Conservation (phyloP, 2,888 invertebrate genomes). For the Nesidiocoris tenuis region DNA sequence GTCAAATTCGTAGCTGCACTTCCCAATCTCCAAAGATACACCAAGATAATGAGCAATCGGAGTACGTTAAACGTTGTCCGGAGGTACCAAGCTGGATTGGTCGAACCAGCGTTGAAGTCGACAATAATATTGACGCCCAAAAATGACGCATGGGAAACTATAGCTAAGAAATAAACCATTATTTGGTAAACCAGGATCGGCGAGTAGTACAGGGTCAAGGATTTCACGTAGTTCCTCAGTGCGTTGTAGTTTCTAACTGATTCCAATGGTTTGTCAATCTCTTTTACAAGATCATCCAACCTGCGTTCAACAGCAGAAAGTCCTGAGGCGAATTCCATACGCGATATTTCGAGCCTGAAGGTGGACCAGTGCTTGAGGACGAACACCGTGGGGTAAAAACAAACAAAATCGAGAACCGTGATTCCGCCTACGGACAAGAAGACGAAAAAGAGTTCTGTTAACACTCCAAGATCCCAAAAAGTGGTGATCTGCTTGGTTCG, state of each 20-base stretch:
- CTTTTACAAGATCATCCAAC: not conserved
- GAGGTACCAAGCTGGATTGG: slow-evolving; percentile 18
- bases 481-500: too few species aligned
- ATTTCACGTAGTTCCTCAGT: not conserved
- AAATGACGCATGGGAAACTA: not conserved
- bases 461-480: too few species aligned
- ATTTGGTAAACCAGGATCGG: not conserved
- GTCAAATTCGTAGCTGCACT: too few species aligned
- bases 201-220: not conserved
- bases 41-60: slow-evolving; percentile 4
- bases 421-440: too few species aligned
- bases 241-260: not conserved
- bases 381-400: not conserved
- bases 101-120: slow-evolving; percentile 4
- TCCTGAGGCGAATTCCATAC: not conserved
- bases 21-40: too few species aligned
- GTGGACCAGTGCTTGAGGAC: not conserved
- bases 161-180: too few species aligned
- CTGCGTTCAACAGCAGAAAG: not conserved
- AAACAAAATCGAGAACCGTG: not conserved
- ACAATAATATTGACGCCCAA: not conserved
- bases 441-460: too few species aligned
- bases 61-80: too few species aligned
- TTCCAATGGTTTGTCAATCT: not conserved
- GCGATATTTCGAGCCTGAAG: not conserved